These are phyloP conservation scores for Melolontha melolontha DNA, from an alignment of 2,888 invertebrate genomes.

Conservation along the genomic window DNA sequence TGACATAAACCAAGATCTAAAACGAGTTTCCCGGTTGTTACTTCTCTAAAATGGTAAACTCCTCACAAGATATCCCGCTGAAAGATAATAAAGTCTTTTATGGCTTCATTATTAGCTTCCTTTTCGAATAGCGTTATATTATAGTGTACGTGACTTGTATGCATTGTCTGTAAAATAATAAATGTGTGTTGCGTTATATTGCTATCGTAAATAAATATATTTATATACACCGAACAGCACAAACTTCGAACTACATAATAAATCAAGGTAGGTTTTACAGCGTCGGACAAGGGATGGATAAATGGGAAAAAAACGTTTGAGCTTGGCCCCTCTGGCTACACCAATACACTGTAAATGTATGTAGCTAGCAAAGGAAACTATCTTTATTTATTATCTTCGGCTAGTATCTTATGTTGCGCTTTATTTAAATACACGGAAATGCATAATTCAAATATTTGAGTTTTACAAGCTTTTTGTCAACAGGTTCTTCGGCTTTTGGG, in stretches of 20 bases:
- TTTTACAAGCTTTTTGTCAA: no score
- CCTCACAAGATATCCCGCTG: constrained; percentile 19
- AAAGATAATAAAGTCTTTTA: constrained; percentile 34
- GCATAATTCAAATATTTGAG: not conserved
- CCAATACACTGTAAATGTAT: constrained; percentile 19
- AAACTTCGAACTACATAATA: constrained; percentile 40
- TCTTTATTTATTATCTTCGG: constrained; percentile 26
- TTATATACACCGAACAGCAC: constrained; percentile 10
- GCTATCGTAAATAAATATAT: constrained; percentile 36
- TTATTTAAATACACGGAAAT: not conserved
- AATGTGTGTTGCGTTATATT: constrained; percentile 36
- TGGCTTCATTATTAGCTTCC: constrained; percentile 38
- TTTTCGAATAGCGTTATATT: constrained; percentile 34
- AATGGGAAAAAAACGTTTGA: constrained; percentile 27
- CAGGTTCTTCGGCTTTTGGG: no score
- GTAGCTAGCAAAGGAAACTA: constrained; percentile 18
- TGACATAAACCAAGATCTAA: constrained; percentile 14
- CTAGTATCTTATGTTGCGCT: not conserved
- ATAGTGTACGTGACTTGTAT: constrained; percentile 35
- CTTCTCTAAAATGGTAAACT: constrained; percentile 22
- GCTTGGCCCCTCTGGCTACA: constrained; percentile 26
- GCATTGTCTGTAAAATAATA: constrained; percentile 34
- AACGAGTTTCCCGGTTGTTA: constrained; percentile 18
- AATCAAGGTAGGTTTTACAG: constrained; percentile 41
- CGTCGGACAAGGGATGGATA: constrained; percentile 39